Percentiles rank a stretch among this genome's conserved stretches.
Evolutionary conservation across 2,888 invertebrate genomes (phyloP).

Genomic region (Heteropelma amictum): DNA sequence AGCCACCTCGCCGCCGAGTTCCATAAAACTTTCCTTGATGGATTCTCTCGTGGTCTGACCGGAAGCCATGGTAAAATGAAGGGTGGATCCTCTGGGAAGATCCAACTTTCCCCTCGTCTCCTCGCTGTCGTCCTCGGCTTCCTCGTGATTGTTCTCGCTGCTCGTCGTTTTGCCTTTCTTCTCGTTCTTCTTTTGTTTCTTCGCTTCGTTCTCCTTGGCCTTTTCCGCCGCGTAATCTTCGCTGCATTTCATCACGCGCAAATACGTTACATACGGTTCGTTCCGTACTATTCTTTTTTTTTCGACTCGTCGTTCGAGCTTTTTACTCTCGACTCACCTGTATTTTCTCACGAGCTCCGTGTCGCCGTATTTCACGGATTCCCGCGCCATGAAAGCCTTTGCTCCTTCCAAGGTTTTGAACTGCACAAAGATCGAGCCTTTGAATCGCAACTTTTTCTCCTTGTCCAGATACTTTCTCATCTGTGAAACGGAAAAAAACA

Average conservation of each 20-base stretch:
- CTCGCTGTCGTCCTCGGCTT: conserved; percentile 59
- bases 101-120: conserved; percentile 55
- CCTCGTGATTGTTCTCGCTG: conserved; percentile 67
- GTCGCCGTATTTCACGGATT: conserved; percentile 84
- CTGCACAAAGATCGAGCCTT: conserved; percentile 95
- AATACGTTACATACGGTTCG: neutral
- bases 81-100: conserved; percentile 86
- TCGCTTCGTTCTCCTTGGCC: conserved; percentile 83
- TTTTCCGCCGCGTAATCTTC: conserved; percentile 83
- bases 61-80: conserved; percentile 84
- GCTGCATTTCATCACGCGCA: conserved; percentile 57
- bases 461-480: conserved; percentile 82
- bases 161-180: conserved; percentile 79
- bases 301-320: no score
- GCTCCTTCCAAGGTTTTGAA: conserved; percentile 91
- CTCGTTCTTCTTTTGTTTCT: conserved; percentile 80
- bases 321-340: neutral
- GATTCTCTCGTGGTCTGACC: conserved; percentile 84
- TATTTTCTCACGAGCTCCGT: conserved; percentile 82
- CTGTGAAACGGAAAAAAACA: conserved; percentile 64
- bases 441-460: conserved; percentile 84
- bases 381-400: conserved; percentile 86
- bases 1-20: conserved; percentile 80
- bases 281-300: no score
- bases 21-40: conserved; percentile 85